Evolutionary conservation across 2,797 vertebrate species (phyloP), one percentile per base, ranked within the genome.

Genomic region (Cyprinella venusta): DNA sequence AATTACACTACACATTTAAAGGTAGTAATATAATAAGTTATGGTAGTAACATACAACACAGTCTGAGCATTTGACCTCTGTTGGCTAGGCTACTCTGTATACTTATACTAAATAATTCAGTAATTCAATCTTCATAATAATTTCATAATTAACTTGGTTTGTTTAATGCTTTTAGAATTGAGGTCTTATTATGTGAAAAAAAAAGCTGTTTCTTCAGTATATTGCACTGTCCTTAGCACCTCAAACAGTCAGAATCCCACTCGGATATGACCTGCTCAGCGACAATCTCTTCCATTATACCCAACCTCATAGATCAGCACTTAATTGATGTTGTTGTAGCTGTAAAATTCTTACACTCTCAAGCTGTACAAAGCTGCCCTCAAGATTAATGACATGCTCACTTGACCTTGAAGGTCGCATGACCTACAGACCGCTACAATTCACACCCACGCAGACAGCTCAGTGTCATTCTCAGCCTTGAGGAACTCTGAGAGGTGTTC

Each of bases 341-440:
- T 82, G 56, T 72, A 33, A 36, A 65, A 50, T 21, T 65, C 16
- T 26, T 63, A 63, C 56, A 50, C 48, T 85, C 24, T 85, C 24
- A 75, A 80, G 36, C 9, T 61, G 33, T 64, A 63, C 69, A 79
- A 81, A 74, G 30, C 48, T 67, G 38, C 38, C 64, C 68, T 64
- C 18, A 19, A 81, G 52, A 63, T 86, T 69, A 80, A 82, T 64
- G 68, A 64, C 64, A 68, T 5, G 18, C 71, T n/a, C 4, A 15
- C 50, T 78, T 83, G 74, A 87, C 61, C 81, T 79, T 79, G 72
- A 82, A n/a, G 59, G 59, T 63, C 6, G 8, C 30, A 63, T 30
- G 76, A 70, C 76, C 19, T 42, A 80, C 36, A 80, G 50, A 52
- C 36, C 71, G 38, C 33, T 78, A 71, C 68, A 77, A 45, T 80